These are phyloP conservation scores for Melanotaenia duboulayi DNA, from an alignment of 2,113 vertebrate genomes.

Conservation along the genomic window DNA sequence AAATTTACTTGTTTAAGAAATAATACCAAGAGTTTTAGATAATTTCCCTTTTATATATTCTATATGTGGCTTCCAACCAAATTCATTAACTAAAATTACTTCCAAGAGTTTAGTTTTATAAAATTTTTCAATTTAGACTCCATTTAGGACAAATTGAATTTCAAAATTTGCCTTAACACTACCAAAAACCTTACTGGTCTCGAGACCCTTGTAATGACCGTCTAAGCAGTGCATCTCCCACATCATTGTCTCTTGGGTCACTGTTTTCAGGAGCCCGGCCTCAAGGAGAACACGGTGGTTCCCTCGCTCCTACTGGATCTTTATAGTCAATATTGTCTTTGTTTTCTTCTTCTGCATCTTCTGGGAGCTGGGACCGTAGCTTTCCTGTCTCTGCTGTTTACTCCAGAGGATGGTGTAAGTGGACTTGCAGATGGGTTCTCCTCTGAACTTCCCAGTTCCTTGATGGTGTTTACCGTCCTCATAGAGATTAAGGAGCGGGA, in stretches of 20 bases:
- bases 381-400: background rate
- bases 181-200: no score
- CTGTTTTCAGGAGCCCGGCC: constrained; percentile 41
- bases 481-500: constrained; percentile 7
- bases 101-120: no score
- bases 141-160: no score
- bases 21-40: no score
- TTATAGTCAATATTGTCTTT: constrained; percentile 1
- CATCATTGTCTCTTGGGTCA: background rate
- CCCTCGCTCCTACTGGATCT: background rate
- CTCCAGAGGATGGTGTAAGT: background rate
- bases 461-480: constrained; percentile 47
- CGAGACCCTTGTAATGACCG: background rate
- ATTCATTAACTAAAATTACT: no score
- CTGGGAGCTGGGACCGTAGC: constrained; percentile 8
- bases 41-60: no score
- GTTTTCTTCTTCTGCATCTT: background rate
- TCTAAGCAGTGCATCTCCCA: constrained; percentile 42
- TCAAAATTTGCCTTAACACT: no score
- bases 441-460: background rate
- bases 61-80: no score
- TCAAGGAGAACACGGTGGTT: constrained; percentile 12
- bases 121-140: no score
- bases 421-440: background rate
- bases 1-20: no score